Evolutionary conservation across 2,113 vertebrate genomes (phyloP).

Genomic region (Acrocephalus arundinaceus): DNA sequence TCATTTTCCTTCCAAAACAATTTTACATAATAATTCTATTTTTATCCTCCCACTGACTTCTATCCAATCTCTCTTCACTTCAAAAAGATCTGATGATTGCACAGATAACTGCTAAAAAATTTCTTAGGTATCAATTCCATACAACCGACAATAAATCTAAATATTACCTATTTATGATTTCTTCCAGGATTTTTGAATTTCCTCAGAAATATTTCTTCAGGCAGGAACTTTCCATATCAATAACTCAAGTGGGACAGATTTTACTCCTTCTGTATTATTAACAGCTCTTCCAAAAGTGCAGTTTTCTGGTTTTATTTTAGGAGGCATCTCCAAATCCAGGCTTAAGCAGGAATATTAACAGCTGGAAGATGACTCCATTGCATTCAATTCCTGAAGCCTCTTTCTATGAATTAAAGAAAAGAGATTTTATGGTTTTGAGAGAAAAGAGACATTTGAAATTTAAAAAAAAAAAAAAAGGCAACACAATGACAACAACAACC

Average conservation of each 20-base stretch:
- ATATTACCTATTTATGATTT: background rate
- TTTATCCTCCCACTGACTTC: background rate
- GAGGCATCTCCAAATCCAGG: background rate
- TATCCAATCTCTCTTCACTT: background rate
- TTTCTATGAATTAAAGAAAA: background rate
- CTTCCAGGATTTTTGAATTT: background rate
- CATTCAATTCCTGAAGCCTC: background rate
- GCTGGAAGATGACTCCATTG: background rate
- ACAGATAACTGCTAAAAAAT: background rate
- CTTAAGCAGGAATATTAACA: background rate
- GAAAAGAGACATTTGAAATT: background rate
- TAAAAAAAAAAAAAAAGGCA: background rate
- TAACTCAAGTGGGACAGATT: background rate
- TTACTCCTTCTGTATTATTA: background rate
- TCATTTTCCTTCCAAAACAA: constrained; percentile 13
- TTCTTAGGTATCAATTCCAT: background rate
- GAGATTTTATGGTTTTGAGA: background rate
- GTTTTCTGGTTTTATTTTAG: background rate
- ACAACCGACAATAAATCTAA: background rate
- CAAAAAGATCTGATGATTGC: background rate
- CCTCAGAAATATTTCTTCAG: background rate
- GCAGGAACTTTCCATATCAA: rapidly evolving
- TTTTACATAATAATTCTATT: constrained; percentile 33
- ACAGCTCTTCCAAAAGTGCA: background rate
- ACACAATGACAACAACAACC: too few relatives aligned